phyloP scores from a whole-genome alignment of 1,140 invertebrate genomes.

The Heliconius eleuchia region DNA sequence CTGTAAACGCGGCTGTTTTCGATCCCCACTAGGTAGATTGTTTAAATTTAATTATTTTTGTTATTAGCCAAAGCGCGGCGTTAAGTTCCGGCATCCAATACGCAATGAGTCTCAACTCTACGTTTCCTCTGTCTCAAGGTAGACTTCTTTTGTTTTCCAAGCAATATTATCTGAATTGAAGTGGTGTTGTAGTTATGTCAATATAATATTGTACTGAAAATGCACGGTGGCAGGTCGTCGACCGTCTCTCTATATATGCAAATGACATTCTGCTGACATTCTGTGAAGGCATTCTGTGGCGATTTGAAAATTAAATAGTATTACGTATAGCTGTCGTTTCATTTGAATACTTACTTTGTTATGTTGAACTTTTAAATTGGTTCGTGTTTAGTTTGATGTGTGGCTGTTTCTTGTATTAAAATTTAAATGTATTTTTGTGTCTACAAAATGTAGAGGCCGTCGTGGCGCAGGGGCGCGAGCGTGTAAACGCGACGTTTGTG shows the following conservation, averaged over 20 bases:
- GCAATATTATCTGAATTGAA: background rate
- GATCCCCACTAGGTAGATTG: too few species aligned
- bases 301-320: constrained; percentile 4
- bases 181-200: background rate
- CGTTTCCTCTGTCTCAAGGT: too few species aligned
- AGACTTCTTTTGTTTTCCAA: too few species aligned
- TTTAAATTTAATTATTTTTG: too few species aligned
- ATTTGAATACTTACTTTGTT: background rate
- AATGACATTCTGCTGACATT: constrained; percentile 15
- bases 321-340: background rate
- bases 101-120: background rate
- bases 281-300: background rate
- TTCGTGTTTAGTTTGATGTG: background rate
- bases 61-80: too few species aligned
- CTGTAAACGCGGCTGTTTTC: too few species aligned
- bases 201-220: background rate
- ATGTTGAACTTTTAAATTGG: background rate
- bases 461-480: too few species aligned
- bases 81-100: too few species aligned
- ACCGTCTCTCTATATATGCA: constrained; percentile 16
- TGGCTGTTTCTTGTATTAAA: too few species aligned
- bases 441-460: too few species aligned
- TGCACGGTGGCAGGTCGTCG: background rate
- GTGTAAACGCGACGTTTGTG: too few species aligned
- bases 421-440: too few species aligned